Evolutionary conservation across 2,797 vertebrate species (phyloP).

Genomic region (Spea hammondii): DNA sequence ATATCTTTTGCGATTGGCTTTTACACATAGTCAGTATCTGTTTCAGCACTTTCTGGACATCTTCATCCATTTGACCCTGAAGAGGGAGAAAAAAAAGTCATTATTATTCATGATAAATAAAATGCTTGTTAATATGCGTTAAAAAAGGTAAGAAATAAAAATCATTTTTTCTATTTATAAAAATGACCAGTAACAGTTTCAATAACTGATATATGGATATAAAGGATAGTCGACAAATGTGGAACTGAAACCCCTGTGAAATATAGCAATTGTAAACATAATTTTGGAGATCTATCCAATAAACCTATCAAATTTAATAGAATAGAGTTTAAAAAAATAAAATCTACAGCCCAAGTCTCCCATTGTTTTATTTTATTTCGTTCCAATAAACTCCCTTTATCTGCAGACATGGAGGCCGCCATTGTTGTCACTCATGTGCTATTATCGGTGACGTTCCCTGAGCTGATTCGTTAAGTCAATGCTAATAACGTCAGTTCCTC

Average conservation of each 20-base stretch:
- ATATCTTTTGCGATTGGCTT: constrained; percentile 86
- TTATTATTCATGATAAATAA: neutral
- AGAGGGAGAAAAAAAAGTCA: constrained; percentile 10
- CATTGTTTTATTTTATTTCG: too few relatives aligned
- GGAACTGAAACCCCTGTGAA: neutral
- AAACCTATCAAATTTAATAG: too few relatives aligned
- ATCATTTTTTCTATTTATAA: neutral
- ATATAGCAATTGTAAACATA: neutral
- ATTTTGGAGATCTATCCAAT: neutral
- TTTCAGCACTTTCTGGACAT: constrained; percentile 96
- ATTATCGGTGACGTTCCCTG: too few relatives aligned
- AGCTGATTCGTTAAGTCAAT: too few relatives aligned
- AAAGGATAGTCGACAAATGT: neutral
- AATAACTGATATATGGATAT: neutral
- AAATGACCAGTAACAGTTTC: neutral
- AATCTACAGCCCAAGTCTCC: too few relatives aligned
- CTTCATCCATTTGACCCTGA: constrained; percentile 99
- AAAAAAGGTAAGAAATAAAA: too few relatives aligned
- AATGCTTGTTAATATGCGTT: too few relatives aligned
- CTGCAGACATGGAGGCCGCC: too few relatives aligned
- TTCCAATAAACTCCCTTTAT: too few relatives aligned
- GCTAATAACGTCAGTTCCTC: too few relatives aligned
- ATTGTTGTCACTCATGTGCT: too few relatives aligned
- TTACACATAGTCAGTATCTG: constrained; percentile 98
- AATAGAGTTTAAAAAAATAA: too few relatives aligned